Conservation (phyloP, 2,113 vertebrate genomes). For the Apaloderma vittatum region DNA sequence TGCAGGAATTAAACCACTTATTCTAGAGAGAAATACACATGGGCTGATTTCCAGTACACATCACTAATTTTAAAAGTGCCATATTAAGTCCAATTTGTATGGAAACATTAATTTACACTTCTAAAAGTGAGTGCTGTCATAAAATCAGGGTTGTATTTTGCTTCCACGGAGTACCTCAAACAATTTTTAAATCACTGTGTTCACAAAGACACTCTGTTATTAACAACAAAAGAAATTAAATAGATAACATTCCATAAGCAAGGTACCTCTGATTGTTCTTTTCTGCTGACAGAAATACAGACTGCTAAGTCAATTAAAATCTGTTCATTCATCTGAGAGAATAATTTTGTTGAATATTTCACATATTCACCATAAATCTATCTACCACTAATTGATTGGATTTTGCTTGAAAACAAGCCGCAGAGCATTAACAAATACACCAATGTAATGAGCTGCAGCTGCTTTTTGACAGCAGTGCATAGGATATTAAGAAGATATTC, state of each 20-base stretch:
- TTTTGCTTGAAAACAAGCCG: constrained; percentile 2
- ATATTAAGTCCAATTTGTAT: neutral
- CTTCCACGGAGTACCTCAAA: neutral
- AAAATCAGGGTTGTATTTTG: neutral
- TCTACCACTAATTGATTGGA: neutral
- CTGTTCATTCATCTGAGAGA: neutral
- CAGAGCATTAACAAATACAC: neutral
- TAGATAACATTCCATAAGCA: neutral
- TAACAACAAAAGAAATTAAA: neutral
- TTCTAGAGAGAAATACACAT: neutral
- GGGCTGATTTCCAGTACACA: neutral
- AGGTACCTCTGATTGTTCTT: neutral
- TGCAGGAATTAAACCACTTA: neutral
- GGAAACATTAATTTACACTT: neutral
- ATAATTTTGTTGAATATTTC: neutral
- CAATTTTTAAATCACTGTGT: neutral
- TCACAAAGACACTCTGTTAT: neutral
- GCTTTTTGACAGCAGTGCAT: neutral
- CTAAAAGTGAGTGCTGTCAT: neutral
- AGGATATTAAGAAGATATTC: neutral
- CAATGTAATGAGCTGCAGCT: neutral
- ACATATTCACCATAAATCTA: neutral
- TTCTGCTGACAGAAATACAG: neutral
- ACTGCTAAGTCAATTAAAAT: constrained; percentile 6
- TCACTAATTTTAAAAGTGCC: neutral